Conservation (phyloP, 2,113 vertebrate species). For the Otolemur garnettii region DNA sequence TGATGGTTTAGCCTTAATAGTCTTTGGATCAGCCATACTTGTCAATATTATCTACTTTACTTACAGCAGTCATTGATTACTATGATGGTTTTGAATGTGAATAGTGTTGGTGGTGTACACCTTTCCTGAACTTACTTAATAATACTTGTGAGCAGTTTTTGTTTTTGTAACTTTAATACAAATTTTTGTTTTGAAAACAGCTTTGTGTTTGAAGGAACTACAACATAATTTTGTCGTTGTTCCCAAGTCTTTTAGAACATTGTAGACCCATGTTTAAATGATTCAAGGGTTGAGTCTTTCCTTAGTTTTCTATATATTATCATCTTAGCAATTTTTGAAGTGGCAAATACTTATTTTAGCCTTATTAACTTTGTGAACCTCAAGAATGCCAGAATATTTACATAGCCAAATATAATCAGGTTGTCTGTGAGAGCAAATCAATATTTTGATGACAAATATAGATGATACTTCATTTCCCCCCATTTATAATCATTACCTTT, state of each 20-base stretch:
- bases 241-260: background rate
- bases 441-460: background rate
- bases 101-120: background rate
- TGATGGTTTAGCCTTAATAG: background rate
- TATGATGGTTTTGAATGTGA: background rate
- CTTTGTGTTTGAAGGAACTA: slow-evolving; percentile 19
- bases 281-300: background rate
- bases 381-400: background rate
- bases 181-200: slow-evolving; percentile 9
- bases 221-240: background rate
- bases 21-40: background rate
- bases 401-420: background rate
- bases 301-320: slow-evolving; percentile 28
- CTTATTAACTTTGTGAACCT: slow-evolving; percentile 40
- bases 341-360: slow-evolving; percentile 6
- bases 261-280: background rate
- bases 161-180: slow-evolving; percentile 11
- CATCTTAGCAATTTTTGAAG: slow-evolving; percentile 32
- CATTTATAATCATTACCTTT: background rate
- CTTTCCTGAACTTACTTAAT: background rate
- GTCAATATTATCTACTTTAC: background rate
- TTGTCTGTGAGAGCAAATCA: slow-evolving; percentile 38
- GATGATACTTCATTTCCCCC: slow-evolving; percentile 17
- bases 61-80: background rate
- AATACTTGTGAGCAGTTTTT: background rate